Evolutionary conservation across 2,113 vertebrate species (phyloP), one percentile per base, ranked within the genome.

Genomic region (Gymnorhina tibicen): DNA sequence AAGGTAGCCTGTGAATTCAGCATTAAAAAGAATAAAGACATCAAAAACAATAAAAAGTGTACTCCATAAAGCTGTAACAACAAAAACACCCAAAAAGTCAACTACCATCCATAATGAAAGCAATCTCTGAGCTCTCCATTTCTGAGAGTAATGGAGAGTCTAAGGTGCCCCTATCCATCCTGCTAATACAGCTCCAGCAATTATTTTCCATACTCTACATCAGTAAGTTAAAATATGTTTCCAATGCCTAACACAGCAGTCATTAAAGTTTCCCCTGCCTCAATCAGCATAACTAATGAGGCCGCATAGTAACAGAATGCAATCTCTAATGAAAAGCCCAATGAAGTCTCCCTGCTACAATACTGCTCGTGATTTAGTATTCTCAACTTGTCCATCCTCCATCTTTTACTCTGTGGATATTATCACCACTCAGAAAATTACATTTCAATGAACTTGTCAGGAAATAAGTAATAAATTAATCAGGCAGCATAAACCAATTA

Each of bases 401-500:
- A 60, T 93, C 85, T 95, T 97, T 92, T 91, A 86, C 67, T 94
- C 86, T 62, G 93, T 92, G 93, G 91, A 85, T 93, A 96, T 92
- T 96, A 95, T 93, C 96, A 92, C 88, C 88, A 91, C 93, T 97
- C 95, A 95, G 93, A 96, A 97, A 96, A 97, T 95, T 96, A 96
- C 95, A 92, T 95, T 96, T 96, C 95, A 96, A 96, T 97, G 96
- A 95, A 96, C 90, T 95, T 96, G 96, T 95, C 96, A 95, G 92
- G 91, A 96, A 96, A 94, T 91, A 94, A 92, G 95, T 93, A 94
- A 96, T 94, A 96, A 96, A 97, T 96, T 96, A 97, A 96, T 96
- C 92, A 95, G 83, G 86, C 93, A 82, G 89, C 73, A 94, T 95
- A 96, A 96, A 89, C 68, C 93, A 93, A 96, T 97, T 97, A 95